Conservation (phyloP, 1,140 invertebrate genomes). For the Bicyclus anynana region DNA sequence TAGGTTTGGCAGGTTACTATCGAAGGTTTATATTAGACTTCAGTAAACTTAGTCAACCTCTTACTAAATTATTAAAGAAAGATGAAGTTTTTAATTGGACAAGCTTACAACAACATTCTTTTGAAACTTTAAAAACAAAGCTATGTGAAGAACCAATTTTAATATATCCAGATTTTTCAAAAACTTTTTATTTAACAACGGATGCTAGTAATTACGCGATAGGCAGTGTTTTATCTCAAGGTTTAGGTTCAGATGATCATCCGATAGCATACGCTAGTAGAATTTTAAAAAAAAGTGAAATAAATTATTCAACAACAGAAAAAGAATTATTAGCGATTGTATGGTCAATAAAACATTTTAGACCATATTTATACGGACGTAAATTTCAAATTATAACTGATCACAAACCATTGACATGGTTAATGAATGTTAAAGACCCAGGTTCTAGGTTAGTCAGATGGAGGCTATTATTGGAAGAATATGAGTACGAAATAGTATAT, state of each 20-base stretch:
- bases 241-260: conserved; percentile 30
- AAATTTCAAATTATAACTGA: conserved; percentile 20
- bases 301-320: conserved; percentile 30
- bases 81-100: conserved; percentile 1
- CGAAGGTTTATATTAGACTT: conserved; percentile 8
- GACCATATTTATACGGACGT: conserved; percentile 19
- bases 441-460: conserved; percentile 1
- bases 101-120: conserved; percentile 10
- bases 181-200: conserved; percentile 12
- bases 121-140: conserved; percentile 7
- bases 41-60: not conserved
- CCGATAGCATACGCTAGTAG: conserved; percentile 36
- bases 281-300: conserved; percentile 27
- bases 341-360: conserved; percentile 16
- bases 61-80: conserved; percentile 5
- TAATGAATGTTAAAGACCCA: not conserved
- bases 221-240: conserved; percentile 54
- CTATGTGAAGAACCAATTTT: conserved; percentile 8
- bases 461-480: conserved; percentile 3
- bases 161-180: conserved; percentile 13
- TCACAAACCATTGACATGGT: not conserved
- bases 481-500: conserved; percentile 6
- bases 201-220: conserved; percentile 33
- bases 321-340: conserved; percentile 26
- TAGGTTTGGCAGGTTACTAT: conserved; percentile 11